These are phyloP conservation scores for Xylocampa areola DNA, from an alignment of 2,888 invertebrate genomes.

Conservation along the genomic window DNA sequence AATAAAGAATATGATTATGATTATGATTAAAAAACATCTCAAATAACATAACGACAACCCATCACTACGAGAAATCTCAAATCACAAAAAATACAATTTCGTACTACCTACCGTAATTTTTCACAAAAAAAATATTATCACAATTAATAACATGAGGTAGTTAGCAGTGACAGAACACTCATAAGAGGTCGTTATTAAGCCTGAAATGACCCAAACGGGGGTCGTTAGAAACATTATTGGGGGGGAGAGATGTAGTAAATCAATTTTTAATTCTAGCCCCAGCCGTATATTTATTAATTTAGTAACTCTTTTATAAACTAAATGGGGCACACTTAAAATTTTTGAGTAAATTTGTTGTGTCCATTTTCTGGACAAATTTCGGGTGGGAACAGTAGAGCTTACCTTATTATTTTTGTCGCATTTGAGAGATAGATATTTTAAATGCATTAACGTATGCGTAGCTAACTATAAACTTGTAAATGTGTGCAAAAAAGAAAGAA, in stretches of 20 bases:
- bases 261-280: conserved; percentile 75
- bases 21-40: too few species aligned
- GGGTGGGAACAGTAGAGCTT: neutral
- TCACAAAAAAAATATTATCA: conserved; percentile 31
- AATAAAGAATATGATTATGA: too few species aligned
- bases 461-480: too few species aligned
- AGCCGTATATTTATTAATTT: conserved; percentile 52
- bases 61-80: too few species aligned
- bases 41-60: too few species aligned
- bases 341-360: conserved; percentile 6
- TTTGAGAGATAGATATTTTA: neutral
- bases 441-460: too few species aligned
- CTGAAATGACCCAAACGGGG: conserved; percentile 70
- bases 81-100: neutral
- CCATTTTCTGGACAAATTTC: neutral
- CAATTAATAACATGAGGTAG: conserved; percentile 60
- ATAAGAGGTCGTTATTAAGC: conserved; percentile 80
- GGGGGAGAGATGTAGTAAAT: conserved; percentile 70
- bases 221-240: conserved; percentile 76
- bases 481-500: too few species aligned
- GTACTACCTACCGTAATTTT: conserved; percentile 8
- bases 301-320: conserved; percentile 55
- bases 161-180: conserved; percentile 64
- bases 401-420: neutral
- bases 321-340: conserved; percentile 25